Conservation (phyloP, 2,888 invertebrate species). For the Noctua janthe region DNA sequence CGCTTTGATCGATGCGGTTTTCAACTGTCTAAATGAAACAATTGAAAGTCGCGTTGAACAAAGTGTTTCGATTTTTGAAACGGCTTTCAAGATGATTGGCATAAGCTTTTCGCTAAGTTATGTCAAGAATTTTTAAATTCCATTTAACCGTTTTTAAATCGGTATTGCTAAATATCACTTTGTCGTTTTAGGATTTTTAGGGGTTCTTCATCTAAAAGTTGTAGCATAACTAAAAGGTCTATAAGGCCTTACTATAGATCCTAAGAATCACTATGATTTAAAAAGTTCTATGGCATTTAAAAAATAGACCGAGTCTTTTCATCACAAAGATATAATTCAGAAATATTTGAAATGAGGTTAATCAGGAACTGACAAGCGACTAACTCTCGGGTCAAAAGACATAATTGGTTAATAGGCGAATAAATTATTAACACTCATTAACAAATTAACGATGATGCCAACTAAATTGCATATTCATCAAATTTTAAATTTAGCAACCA, state of each 20-base stretch:
- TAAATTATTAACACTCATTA: slow-evolving; percentile 52
- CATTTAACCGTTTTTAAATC: not conserved
- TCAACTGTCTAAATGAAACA: not conserved
- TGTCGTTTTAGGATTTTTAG: not conserved
- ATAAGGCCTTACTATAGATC: not conserved
- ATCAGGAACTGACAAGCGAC: slow-evolving; percentile 51
- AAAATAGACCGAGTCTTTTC: not conserved
- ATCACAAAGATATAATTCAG: not conserved
- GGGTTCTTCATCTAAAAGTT: not conserved
- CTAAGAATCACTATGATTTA: not conserved
- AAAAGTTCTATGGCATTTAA: not conserved
- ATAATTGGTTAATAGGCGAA: slow-evolving; percentile 60
- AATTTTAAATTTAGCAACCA: slow-evolving; percentile 47
- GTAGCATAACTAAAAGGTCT: not conserved
- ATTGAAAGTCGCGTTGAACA: not conserved
- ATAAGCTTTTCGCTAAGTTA: not conserved
- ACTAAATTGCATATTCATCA: slow-evolving; percentile 57
- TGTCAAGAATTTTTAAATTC: not conserved
- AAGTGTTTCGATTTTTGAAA: not conserved
- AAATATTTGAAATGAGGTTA: slow-evolving; percentile 35
- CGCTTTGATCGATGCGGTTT: not conserved
- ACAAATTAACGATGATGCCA: slow-evolving; percentile 48
- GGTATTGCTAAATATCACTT: not conserved
- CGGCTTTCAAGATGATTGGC: not conserved
- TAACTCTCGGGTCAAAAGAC: slow-evolving; percentile 22